Evolutionary conservation across 2,113 vertebrate genomes (phyloP).

Genomic region (Sorex araneus): DNA sequence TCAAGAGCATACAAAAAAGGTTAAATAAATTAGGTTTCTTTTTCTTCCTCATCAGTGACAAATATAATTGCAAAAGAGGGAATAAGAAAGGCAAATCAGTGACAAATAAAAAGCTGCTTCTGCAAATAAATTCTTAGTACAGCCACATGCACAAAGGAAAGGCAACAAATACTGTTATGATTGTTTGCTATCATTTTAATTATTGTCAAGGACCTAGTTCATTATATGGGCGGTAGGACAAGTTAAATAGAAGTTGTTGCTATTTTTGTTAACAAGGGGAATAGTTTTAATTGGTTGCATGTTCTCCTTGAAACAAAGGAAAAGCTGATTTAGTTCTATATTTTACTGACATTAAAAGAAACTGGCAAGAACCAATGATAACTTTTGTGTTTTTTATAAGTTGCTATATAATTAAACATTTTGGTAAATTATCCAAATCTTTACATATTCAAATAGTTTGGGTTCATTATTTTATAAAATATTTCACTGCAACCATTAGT

Average conservation of each 20-base stretch:
- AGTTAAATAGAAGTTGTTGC: constrained; percentile 39
- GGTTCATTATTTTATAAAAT: constrained; percentile 45
- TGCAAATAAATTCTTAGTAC: constrained; percentile 30
- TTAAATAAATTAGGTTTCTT: constrained; percentile 26
- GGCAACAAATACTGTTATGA: background rate
- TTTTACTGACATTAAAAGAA: background rate
- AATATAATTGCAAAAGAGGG: background rate
- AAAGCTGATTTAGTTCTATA: constrained; percentile 26
- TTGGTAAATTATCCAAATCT: constrained; percentile 3
- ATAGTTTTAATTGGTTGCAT: background rate
- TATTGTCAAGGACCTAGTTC: constrained; percentile 26
- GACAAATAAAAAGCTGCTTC: constrained; percentile 13
- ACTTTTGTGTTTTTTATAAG: background rate
- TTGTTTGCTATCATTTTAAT: constrained; percentile 8
- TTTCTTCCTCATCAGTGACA: constrained; percentile 52
- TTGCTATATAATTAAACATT: constrained; percentile 52
- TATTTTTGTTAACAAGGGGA: constrained; percentile 52
- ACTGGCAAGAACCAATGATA: constrained; percentile 38
- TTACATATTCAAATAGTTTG: constrained; percentile 26
- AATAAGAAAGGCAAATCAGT: constrained; percentile 25
- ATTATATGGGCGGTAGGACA: background rate
- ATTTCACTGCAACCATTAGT: constrained; percentile 9
- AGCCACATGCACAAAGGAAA: background rate
- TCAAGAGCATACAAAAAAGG: constrained; percentile 26
- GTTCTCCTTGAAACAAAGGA: constrained; percentile 31